A percentile compares a stretch with the other conserved stretches of the same genome.
Conservation (phyloP, 2,113 vertebrate species). For the Platichthys stellatus region DNA sequence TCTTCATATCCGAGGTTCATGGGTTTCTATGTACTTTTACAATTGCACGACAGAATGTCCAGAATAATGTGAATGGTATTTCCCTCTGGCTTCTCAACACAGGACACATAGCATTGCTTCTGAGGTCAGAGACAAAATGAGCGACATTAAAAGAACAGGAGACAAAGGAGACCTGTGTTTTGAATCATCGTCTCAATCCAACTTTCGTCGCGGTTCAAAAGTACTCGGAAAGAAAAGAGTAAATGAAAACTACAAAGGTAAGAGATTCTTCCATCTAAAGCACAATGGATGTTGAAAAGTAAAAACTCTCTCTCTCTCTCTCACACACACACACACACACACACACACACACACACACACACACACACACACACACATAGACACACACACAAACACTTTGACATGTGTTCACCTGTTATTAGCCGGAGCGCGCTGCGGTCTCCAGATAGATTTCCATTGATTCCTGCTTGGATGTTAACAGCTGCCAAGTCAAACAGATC, state of each 20-base stretch:
- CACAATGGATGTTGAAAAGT: constrained; percentile 10
- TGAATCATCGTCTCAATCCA: constrained; percentile 20
- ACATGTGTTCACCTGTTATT: constrained; percentile 85
- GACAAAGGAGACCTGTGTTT: not conserved
- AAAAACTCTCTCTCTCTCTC: not conserved
- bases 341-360: too few species aligned
- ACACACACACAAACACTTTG: constrained; percentile 40
- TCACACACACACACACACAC: constrained; percentile 29
- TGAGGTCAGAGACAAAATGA: not conserved
- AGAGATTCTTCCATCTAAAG: constrained; percentile 19
- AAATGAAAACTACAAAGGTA: constrained; percentile 8
- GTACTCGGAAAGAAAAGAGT: not conserved
- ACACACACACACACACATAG: too few species aligned
- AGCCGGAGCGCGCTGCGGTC: constrained; percentile 69
- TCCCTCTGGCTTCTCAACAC: not conserved
- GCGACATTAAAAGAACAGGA: not conserved
- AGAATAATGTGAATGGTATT: not conserved
- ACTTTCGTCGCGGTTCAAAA: not conserved
- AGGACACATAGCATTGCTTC: not conserved
- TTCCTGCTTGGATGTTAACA: constrained; percentile 86
- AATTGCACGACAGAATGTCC: not conserved
- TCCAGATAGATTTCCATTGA: constrained; percentile 82
- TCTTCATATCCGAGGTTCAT: too few species aligned
- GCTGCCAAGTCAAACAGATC: constrained; percentile 93
- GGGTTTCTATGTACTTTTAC: not conserved